Conservation (phyloP, 2,888 invertebrate genomes). For the Homarus gammarus region DNA sequence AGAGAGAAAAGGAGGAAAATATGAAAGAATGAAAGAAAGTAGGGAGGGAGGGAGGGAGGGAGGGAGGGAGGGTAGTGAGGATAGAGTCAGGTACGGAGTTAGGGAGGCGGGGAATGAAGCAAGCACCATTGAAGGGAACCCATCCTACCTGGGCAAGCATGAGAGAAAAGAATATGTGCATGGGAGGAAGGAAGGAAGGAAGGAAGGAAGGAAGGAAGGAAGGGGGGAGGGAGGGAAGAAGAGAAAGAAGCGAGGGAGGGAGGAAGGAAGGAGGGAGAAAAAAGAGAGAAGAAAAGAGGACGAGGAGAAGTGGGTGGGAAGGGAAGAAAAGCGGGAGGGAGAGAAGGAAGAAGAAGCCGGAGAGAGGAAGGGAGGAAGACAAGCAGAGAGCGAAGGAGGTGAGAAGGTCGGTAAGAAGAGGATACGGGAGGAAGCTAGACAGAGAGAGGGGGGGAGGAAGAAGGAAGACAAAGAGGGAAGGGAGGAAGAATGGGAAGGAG, state of each 20-base stretch:
- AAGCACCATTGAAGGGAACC: neutral
- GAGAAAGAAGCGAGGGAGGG: neutral
- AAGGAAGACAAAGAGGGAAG: neutral
- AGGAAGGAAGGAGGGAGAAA: neutral
- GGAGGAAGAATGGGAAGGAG: neutral
- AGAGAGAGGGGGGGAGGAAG: neutral
- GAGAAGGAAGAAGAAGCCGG: neutral
- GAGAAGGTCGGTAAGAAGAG: neutral
- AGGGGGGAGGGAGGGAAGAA: neutral
- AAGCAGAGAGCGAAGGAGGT: neutral
- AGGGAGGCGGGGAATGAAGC: neutral
- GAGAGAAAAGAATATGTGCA: neutral
- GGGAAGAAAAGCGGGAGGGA: neutral
- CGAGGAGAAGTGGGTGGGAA: neutral
- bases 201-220: neutral
- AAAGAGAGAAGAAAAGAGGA: neutral
- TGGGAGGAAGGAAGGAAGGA: neutral
- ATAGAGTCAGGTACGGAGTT: neutral
- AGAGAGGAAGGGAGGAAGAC: neutral
- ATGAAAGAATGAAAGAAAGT: neutral
- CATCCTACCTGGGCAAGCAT: neutral
- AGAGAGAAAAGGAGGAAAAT: neutral
- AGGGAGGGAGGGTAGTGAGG: neutral
- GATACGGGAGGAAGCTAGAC: neutral
- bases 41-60: neutral